Percentiles rank a stretch among this genome's conserved stretches.
Evolutionary conservation across 2,888 invertebrate genomes (phyloP).

Genomic region (Epirrita christyi): DNA sequence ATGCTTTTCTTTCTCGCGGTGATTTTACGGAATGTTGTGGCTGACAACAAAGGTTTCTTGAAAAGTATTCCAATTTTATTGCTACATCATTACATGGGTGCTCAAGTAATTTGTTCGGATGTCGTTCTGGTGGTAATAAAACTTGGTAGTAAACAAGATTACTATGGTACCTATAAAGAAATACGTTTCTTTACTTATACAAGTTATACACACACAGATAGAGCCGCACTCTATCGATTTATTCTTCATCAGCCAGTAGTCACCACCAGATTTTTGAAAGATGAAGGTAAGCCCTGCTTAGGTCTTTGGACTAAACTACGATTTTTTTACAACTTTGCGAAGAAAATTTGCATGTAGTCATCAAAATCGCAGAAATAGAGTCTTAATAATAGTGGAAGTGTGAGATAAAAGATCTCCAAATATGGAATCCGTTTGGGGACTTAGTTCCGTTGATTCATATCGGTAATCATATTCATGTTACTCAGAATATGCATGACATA

Average conservation of each 20-base stretch:
- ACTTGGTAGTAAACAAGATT: constrained; percentile 37
- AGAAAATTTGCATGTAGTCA: no score
- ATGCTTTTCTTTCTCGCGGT: constrained; percentile 22
- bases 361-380: no score
- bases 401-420: constrained; percentile 8
- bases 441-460: constrained; percentile 33
- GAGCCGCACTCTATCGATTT: background rate
- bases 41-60: constrained; percentile 20
- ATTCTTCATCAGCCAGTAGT: no score
- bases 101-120: constrained; percentile 36
- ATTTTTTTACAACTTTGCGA: no score
- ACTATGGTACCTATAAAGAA: constrained; percentile 10
- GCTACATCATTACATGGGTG: constrained; percentile 29
- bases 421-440: constrained; percentile 20
- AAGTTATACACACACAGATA: background rate
- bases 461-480: constrained; percentile 18
- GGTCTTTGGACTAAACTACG: no score
- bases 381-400: no score
- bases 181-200: constrained; percentile 12
- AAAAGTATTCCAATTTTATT: constrained; percentile 23
- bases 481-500: constrained; percentile 34
- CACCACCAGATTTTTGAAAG: background rate
- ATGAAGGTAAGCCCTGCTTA: no score
- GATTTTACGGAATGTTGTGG: constrained; percentile 29
- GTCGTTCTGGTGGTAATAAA: constrained; percentile 43